phyloP scores from a whole-genome alignment of 2,888 invertebrate species.

The Lasioglossum pauxillum region DNA sequence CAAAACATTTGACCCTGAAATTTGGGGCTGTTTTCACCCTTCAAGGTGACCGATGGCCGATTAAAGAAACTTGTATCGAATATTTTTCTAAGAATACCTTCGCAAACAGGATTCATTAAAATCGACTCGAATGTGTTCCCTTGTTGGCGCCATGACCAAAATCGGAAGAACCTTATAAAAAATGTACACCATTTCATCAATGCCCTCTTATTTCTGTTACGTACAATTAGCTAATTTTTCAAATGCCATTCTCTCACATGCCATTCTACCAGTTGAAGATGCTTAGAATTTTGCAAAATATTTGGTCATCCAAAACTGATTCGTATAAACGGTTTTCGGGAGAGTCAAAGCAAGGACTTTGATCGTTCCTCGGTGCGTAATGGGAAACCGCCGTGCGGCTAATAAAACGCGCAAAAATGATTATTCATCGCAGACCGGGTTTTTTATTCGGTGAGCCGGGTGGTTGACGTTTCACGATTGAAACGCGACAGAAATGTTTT shows the following conservation, averaged over 20 bases:
- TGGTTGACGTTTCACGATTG: conserved; percentile 1
- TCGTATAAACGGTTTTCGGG: background rate
- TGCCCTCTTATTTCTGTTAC: background rate
- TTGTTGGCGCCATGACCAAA: too few relatives aligned
- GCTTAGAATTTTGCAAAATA: background rate
- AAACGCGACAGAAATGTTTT: background rate
- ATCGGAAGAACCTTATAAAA: too few relatives aligned
- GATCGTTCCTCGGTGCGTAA: background rate
- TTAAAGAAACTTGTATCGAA: too few relatives aligned
- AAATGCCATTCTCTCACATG: background rate
- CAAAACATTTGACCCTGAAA: background rate
- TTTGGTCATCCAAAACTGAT: background rate
- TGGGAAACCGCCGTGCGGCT: background rate
- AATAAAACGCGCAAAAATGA: background rate
- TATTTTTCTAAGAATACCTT: too few relatives aligned
- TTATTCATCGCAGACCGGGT: background rate
- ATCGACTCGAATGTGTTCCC: too few relatives aligned
- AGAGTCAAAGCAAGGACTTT: background rate
- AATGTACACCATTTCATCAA: too few relatives aligned
- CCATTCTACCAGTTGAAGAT: background rate
- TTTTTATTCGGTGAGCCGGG: background rate
- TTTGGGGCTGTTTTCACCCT: background rate
- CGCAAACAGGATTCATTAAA: too few relatives aligned
- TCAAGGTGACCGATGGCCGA: background rate
- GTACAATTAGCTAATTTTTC: background rate